A percentile compares a stretch with the other conserved stretches of the same genome.
Evolutionary conservation across 1,140 invertebrate genomes (phyloP).

Genomic region (Halesus radiatus): DNA sequence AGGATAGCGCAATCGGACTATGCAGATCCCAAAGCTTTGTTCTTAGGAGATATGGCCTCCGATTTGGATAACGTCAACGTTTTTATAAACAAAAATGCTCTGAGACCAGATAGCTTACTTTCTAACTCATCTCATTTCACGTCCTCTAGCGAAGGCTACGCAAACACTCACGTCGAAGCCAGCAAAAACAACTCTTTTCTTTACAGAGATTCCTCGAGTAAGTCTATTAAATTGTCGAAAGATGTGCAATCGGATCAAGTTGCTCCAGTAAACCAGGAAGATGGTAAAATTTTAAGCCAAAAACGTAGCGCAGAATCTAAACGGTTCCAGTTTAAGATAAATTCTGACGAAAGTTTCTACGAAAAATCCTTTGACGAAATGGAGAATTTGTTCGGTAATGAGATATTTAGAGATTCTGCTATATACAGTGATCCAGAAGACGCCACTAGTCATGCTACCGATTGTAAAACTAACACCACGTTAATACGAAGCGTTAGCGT

Average conservation of each 20-base stretch:
- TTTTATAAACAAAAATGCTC: conserved; percentile 69
- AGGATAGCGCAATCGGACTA: conserved; percentile 90
- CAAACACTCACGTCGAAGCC: conserved; percentile 15
- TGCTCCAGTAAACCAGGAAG: no score
- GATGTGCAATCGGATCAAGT: neutral
- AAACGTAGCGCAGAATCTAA: conserved; percentile 14
- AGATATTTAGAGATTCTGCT: conserved; percentile 85
- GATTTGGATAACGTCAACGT: conserved; percentile 66
- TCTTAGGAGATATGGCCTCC: conserved; percentile 65
- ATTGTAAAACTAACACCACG: neutral
- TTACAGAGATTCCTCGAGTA: conserved; percentile 29
- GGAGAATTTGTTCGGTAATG: conserved; percentile 74
- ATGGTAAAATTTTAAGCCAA: no score
- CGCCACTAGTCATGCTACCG: conserved; percentile 22
- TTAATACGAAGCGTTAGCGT: conserved; percentile 4
- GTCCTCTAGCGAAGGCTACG: conserved; percentile 72
- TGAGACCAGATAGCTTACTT: conserved; percentile 68
- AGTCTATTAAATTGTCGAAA: neutral
- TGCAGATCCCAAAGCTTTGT: conserved; percentile 80
- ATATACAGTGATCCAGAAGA: conserved; percentile 83
- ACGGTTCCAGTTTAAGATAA: conserved; percentile 51
- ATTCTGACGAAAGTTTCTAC: conserved; percentile 77
- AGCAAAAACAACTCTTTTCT: conserved; percentile 52
- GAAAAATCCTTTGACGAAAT: conserved; percentile 84
- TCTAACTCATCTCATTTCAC: conserved; percentile 74